Conservation (phyloP, 1,140 invertebrate species). For the Leptonema lineaticorne region DNA sequence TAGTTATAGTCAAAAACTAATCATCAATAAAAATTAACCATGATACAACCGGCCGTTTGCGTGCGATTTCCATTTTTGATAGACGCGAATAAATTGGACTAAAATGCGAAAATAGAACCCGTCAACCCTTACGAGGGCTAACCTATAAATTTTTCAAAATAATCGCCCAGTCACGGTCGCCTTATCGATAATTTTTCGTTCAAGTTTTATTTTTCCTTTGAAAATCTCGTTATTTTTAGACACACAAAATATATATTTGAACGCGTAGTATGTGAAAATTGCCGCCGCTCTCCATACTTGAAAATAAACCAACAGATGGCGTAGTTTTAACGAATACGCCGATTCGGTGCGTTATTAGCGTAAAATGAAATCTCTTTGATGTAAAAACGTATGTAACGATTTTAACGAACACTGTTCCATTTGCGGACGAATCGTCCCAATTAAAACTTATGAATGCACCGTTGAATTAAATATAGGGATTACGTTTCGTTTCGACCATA, state of each 20-base stretch:
- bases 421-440: not conserved
- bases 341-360: no score
- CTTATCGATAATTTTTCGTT: not conserved
- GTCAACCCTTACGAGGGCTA: not conserved
- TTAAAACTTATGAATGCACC: not conserved
- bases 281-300: no score
- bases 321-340: no score
- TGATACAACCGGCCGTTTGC: not conserved
- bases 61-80: slow-evolving; percentile 13
- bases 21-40: slow-evolving; percentile 1
- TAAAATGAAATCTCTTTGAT: no score
- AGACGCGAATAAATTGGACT: slow-evolving; percentile 13
- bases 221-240: no score
- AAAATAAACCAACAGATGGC: no score
- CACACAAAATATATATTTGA: no score
- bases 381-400: not conserved
- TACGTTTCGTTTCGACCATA: not conserved
- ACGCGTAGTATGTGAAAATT: no score
- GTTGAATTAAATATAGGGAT: not conserved
- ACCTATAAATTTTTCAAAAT: not conserved
- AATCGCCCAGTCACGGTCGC: slow-evolving; percentile 6
- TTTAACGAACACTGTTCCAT: slow-evolving; percentile 1
- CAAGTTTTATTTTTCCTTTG: no score
- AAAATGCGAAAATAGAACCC: not conserved
- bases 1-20: not conserved